Conservation (phyloP, 1,140 invertebrate genomes). For the Trypoxylus dichotomus region DNA sequence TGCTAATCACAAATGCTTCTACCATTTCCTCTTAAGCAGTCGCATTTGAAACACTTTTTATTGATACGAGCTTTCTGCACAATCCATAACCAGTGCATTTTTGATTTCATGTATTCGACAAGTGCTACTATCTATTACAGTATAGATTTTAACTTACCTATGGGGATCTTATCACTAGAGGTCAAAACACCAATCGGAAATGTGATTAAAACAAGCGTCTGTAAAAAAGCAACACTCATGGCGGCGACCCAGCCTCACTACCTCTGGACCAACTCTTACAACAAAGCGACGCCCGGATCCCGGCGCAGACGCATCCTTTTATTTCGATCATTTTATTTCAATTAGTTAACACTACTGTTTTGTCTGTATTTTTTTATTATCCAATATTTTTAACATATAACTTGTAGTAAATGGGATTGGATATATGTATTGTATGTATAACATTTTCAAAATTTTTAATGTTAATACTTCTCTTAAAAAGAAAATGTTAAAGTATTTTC, state of each 20-base stretch:
- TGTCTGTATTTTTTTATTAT: neutral
- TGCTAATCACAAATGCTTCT: too few species aligned
- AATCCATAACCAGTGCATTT: neutral
- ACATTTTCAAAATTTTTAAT: too few species aligned
- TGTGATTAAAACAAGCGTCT: conserved; percentile 38
- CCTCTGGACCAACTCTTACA: conserved; percentile 43
- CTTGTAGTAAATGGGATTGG: too few species aligned
- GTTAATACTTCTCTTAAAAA: too few species aligned
- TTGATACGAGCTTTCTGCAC: neutral
- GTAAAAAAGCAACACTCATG: conserved; percentile 39
- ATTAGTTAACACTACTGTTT: neutral
- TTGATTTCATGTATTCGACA: neutral
- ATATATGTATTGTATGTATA: too few species aligned
- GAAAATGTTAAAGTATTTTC: too few species aligned
- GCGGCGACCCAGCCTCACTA: conserved; percentile 41
- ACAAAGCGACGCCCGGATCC: conserved; percentile 44
- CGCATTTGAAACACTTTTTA: too few species aligned
- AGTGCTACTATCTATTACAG: too few species aligned
- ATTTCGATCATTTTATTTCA: conserved; percentile 39
- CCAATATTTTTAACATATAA: neutral
- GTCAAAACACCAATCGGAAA: conserved; percentile 37
- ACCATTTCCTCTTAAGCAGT: too few species aligned
- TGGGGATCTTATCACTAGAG: conserved; percentile 49
- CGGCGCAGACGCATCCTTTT: conserved; percentile 38
- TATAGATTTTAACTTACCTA: conserved; percentile 43